Conservation (phyloP, 2,888 invertebrate species). For the Lasioglossum morio region DNA sequence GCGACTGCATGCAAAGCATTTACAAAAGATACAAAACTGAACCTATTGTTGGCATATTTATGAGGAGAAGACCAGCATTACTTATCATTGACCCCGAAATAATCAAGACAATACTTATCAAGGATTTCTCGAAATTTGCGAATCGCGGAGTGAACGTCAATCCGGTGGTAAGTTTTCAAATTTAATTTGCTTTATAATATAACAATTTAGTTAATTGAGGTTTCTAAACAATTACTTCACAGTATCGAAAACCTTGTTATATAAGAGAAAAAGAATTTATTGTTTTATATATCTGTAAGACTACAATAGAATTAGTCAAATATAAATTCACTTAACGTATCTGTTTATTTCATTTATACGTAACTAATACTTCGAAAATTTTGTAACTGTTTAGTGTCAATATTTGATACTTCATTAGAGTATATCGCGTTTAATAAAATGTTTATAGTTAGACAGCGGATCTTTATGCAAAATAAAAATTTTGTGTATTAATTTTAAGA, state of each 20-base stretch:
- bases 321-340: neutral
- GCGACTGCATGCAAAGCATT: constrained; percentile 41
- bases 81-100: constrained; percentile 82
- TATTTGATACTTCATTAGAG: no score
- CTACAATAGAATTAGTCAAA: neutral
- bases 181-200: neutral
- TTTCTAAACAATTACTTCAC: neutral
- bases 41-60: constrained; percentile 68
- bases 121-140: constrained; percentile 82
- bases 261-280: neutral
- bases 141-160: constrained; percentile 76
- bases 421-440: no score
- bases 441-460: no score
- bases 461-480: no score
- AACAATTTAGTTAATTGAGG: neutral
- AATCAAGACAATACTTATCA: constrained; percentile 82
- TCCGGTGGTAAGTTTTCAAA: constrained; percentile 58
- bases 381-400: no score
- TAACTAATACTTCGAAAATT: no score
- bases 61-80: constrained; percentile 75
- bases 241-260: constrained; percentile 83
- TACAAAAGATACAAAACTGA: constrained; percentile 65
- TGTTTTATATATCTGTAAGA: neutral
- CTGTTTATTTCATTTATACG: no score
- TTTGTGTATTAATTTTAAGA: no score